A percentile compares a stretch with the other conserved stretches of the same genome.
Conservation (phyloP, 1,140 invertebrate species). For the Ctenoplectra terminalis region DNA sequence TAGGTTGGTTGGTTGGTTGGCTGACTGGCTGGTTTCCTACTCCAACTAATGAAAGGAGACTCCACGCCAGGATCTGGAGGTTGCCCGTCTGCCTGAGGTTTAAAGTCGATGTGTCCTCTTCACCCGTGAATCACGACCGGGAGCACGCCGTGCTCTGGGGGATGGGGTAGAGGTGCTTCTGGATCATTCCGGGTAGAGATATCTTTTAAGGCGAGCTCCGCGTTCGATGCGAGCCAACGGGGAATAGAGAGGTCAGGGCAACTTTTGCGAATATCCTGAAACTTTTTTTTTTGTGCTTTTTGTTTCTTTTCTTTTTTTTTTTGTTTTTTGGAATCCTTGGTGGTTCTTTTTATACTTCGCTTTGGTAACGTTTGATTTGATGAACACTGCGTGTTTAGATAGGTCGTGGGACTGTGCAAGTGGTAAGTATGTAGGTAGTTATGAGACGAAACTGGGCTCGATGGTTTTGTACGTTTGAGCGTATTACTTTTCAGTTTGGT, state of each 20-base stretch:
- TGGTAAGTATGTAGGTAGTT: too few species aligned
- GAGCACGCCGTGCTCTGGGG: not conserved
- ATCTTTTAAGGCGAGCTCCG: conserved; percentile 31
- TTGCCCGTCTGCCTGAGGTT: conserved; percentile 75
- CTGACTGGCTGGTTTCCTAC: conserved; percentile 79
- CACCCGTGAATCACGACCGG: conserved; percentile 62
- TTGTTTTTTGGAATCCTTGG: too few species aligned
- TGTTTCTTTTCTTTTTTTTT: too few species aligned
- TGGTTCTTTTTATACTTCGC: too few species aligned
- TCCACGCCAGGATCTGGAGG: conserved; percentile 72
- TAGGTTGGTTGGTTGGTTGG: conserved; percentile 74
- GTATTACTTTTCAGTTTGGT: not conserved
- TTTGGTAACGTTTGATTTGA: too few species aligned
- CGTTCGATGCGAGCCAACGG: not conserved
- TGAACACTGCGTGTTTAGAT: too few species aligned
- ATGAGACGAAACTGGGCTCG: too few species aligned
- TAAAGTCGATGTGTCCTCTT: conserved; percentile 80
- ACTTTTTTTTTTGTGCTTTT: conserved; percentile 10
- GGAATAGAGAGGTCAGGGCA: not conserved
- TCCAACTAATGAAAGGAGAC: conserved; percentile 83
- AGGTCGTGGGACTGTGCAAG: too few species aligned
- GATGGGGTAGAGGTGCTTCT: not conserved
- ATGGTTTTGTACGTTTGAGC: too few species aligned
- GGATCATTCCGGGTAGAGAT: conserved; percentile 31
- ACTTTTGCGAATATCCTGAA: not conserved